Evolutionary conservation across 2,888 invertebrate species (phyloP).

Genomic region (Leptopilina drosophilae): DNA sequence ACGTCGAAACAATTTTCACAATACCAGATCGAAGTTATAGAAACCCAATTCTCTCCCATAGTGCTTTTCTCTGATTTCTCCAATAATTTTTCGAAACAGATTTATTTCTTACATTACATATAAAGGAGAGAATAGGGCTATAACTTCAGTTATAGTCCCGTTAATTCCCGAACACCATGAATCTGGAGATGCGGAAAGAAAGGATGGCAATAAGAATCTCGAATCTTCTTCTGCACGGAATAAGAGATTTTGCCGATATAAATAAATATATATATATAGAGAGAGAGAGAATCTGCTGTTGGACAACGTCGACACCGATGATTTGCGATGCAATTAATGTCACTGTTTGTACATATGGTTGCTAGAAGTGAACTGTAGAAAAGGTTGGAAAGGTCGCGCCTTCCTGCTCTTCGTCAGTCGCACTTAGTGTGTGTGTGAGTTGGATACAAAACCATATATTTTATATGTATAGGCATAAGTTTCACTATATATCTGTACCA

Average conservation of each 20-base stretch:
- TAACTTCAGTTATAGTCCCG: constrained; percentile 27
- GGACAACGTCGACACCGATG: constrained; percentile 36
- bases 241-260: constrained; percentile 39
- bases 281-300: not conserved
- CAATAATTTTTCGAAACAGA: constrained; percentile 19
- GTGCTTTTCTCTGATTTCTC: not conserved
- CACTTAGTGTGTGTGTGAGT: constrained; percentile 28
- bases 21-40: not conserved
- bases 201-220: constrained; percentile 39
- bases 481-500: constrained; percentile 25
- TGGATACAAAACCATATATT: constrained; percentile 40
- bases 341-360: constrained; percentile 33
- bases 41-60: not conserved
- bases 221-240: constrained; percentile 28
- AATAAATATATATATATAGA: too few species aligned
- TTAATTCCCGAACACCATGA: constrained; percentile 25
- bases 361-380: constrained; percentile 26
- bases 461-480: constrained; percentile 3
- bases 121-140: constrained; percentile 23
- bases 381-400: constrained; percentile 44
- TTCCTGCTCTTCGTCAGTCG: constrained; percentile 38
- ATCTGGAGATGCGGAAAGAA: constrained; percentile 39
- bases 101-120: constrained; percentile 27
- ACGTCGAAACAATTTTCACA: too few species aligned
- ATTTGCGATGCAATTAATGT: constrained; percentile 41